Conservation (phyloP, 2,888 invertebrate genomes). For the Acleris literana region DNA sequence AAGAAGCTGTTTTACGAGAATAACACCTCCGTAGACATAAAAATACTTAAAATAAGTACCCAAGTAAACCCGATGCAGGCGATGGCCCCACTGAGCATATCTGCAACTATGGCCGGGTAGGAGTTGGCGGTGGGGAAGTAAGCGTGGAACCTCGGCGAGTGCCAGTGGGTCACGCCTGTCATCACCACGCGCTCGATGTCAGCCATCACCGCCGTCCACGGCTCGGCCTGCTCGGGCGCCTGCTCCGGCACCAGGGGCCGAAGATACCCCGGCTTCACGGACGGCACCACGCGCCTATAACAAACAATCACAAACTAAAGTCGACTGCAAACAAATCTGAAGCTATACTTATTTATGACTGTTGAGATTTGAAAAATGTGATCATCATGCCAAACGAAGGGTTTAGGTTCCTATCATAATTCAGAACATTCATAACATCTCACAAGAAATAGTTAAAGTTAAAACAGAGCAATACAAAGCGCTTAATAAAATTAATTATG, state of each 20-base stretch:
- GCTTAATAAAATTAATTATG: no score
- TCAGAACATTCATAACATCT: no score
- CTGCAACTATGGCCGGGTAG: constrained; percentile 96
- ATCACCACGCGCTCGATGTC: constrained; percentile 98
- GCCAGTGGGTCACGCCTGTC: constrained; percentile 99
- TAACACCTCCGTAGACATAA: neutral
- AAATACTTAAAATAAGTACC: constrained; percentile 89
- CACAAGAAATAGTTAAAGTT: no score
- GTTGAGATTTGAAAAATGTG: no score
- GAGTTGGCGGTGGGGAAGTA: constrained; percentile 97
- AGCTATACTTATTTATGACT: no score
- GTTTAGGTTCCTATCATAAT: no score
- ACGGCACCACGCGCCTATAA: constrained; percentile 92
- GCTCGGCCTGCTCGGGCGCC: constrained; percentile 93
- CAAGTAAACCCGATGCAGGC: constrained; percentile 98
- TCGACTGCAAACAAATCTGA: no score
- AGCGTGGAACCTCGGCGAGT: constrained; percentile 97
- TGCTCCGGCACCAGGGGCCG: constrained; percentile 92
- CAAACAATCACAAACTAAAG: constrained; percentile 10
- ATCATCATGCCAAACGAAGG: no score
- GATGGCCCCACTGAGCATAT: constrained; percentile 97
- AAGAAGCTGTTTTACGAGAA: no score
- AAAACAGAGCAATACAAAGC: no score
- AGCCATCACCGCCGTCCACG: constrained; percentile 95
- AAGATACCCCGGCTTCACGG: constrained; percentile 96